Base-by-base conservation (phyloP, 2,797 vertebrate genomes). In the Sebastes hopkinsi region DNA sequence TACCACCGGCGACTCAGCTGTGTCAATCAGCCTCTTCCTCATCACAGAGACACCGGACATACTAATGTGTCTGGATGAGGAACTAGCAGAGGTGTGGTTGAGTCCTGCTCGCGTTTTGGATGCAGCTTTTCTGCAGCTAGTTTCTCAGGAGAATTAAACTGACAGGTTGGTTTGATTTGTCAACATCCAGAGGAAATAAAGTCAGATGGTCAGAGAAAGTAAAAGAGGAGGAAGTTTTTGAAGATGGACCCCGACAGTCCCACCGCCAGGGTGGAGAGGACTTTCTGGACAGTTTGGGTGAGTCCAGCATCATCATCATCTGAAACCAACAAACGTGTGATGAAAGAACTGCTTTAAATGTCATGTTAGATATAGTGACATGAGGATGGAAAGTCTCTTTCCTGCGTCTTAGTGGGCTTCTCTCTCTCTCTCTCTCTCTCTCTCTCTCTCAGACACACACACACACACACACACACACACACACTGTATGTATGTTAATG, bases 251-350 rank as follows among this genome's bases (percentile, higher is more conserved):
- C 72, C 1, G 83, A 90, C 18, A 74, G 34, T 59, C 22, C 86
- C 3, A 2, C 80, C 6, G 11, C 84, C 73, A 88, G 93, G 22
- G 12, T 88, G 81, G 92, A 88, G 67, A 93, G 94, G 77, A 93
- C 86, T 27, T 67, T 96, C 16, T 95, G 95, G 95, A 86, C 89
- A 13, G 84, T 95, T 30, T 95, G 94, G 95, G 96, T 96, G 90
- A 96, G 95, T 32, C 22, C 55, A 30, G 59, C 34, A 34, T 23
- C 10, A 22, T 55, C 34, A 34, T 23, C 10, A 22, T 27, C 55
- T 29, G 0, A 46, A 46, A 16, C 52, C 70, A 14, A 1, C 3
- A 6, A 0, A 42, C 7, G 0, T 11, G 6, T 13, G 1, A 16
- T 11, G 42, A 8, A 20, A 55, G 3, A 4, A 12, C 16, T 6